phyloP scores from a whole-genome alignment of 2,797 vertebrate species.

The Bufotes viridis region DNA sequence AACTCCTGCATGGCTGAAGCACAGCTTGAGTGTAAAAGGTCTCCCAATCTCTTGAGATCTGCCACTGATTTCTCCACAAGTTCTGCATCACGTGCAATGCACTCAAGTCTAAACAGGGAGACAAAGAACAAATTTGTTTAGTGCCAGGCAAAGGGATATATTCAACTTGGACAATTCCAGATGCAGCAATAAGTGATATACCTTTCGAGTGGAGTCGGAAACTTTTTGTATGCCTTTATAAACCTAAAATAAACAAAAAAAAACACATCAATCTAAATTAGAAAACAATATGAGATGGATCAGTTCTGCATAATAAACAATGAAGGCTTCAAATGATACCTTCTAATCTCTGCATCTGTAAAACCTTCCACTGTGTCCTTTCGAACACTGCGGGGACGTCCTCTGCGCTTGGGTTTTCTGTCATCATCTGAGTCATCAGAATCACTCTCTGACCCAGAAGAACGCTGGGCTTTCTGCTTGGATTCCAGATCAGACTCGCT shows the following conservation, averaged over 20 bases:
- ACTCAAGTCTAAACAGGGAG: conserved; percentile 80
- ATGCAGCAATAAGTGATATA: conserved; percentile 67
- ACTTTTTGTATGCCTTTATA: conserved; percentile 99
- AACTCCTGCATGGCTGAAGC: conserved; percentile 95
- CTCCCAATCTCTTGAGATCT: conserved; percentile 92
- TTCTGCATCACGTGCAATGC: conserved; percentile 94
- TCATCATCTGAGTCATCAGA: conserved; percentile 94
- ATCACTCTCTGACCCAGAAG: conserved; percentile 94
- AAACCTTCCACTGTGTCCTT: conserved; percentile 98
- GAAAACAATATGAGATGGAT: neutral
- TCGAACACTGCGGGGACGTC: conserved; percentile 88
- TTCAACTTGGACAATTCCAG: neutral
- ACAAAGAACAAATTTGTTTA: accelerated
- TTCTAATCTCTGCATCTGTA: conserved; percentile 94
- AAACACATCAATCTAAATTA: neutral
- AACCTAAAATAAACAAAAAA: conserved; percentile 79
- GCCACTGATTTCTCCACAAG: conserved; percentile 97
- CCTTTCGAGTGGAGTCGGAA: conserved; percentile 94
- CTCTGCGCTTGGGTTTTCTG: conserved; percentile 93
- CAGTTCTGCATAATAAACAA: neutral
- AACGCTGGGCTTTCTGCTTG: conserved; percentile 89
- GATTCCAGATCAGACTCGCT: conserved; percentile 96
- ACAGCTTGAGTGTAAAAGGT: conserved; percentile 92
- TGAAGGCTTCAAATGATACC: conserved; percentile 72
- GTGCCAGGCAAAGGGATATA: too few species aligned